Evolutionary conservation across 2,888 invertebrate genomes (phyloP), one percentile per base, ranked within the genome.

Genomic region (Timandra comae): DNA sequence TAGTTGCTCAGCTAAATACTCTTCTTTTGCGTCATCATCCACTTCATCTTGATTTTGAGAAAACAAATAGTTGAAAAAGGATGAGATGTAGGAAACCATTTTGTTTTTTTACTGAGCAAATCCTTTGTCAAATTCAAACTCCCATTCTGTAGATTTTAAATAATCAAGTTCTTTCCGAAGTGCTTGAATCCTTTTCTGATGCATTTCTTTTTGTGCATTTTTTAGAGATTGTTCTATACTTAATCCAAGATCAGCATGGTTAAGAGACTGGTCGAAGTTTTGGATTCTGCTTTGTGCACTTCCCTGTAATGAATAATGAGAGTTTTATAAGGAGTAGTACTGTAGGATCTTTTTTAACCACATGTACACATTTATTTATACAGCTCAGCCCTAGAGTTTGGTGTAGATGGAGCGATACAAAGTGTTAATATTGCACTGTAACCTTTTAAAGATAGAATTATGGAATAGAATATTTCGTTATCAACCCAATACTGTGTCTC

Each of bases 111-210:
- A 81, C 57, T 90, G 90, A 11, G 88, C 88, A 63, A 89, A 88
- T 36, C 88, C 90, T 69, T 90, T 91, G 43, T 93, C 92, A 51
- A 89, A 87, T 23, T 92, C 90, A 78, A 91, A 94, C 71, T 91
- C 91, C 94, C 94, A 94, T 60, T 93, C 92, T 0, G 93, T 93
- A 32, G 90, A 88, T 63, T 91, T 93, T n/a, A 94, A 75, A 61
- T 90, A 91, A 48, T 92, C 92, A 34, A 94, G 73, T 72, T 94
- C 93, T 66, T 92, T 93, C 37, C 93, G 84, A 22, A 94, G 69
- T 21, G 86, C 77, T 66, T 91, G 91, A 34, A 94, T 86, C 43
- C 93, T 87, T 59, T 91, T 91, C 37, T 90, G 86, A 50, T 94
- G 93, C 38, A 90, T 85, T 58, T 93, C 93, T 23, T 88, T 87